Base-by-base conservation (phyloP, 2,888 invertebrate species). In the Drymonia ruficornis region DNA sequence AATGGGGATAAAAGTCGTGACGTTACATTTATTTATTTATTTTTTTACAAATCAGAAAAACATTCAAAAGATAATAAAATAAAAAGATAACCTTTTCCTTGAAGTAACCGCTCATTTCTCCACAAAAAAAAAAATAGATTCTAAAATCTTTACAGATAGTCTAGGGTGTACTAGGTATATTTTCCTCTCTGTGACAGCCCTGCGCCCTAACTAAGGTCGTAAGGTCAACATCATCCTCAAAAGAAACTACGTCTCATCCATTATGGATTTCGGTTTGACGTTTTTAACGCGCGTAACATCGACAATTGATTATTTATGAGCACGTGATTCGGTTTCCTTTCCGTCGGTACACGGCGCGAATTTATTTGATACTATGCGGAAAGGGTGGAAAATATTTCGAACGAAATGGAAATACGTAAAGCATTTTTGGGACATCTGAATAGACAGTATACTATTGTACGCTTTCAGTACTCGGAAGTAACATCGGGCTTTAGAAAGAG, bases 301-400 rank as follows among this genome's bases (percentile, higher is more conserved):
- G 58, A 57, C 65, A 62, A 76, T 77, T 74, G 72, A 74, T 77
- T 78, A 78, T 77, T 74, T 76, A 78, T 76, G 70, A 76, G 67
- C 16, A 56, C 56, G 53, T 56, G 63, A 60, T 57, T 63, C 55
- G 55, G 46, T 52, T 58, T 57, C 55, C 49, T 63, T 34, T 53
- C 8, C 29, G 34, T 45, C 40, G 16, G 46, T 38, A 50, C 54
- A 57, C 55, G 58, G 59, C 58, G 55, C 54, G 59, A 70, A 65
- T 70, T 62, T 55, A 54, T 18, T 50, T 51, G 47, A 52, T 53
- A 65, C 55, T 40, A 54, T n/a, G 44, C 47, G 15, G 52, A 38
- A 43, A 55, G 48, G 49, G 49, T 53, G 59, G 55, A 63, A 65
- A 61, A 65, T 61, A 59, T 62, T 62, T 65, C n/a, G 13, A n/a